These are phyloP conservation scores for Drosophila santomea DNA, from an alignment of 1,140 invertebrate genomes.

Conservation along the genomic window DNA sequence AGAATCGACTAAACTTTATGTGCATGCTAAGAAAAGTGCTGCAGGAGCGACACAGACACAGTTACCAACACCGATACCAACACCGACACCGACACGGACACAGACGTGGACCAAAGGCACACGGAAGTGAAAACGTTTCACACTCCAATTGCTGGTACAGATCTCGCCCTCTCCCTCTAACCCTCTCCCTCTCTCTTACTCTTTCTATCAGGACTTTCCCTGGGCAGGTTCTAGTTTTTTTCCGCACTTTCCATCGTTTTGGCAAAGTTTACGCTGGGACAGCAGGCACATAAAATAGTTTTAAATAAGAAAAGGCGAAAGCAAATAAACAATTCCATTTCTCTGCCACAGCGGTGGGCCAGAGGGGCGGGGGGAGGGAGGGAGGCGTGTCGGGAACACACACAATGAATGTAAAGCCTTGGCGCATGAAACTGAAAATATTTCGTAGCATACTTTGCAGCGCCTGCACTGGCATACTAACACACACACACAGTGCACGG, in stretches of 20 bases:
- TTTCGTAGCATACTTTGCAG: conserved; percentile 76
- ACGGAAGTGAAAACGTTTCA: conserved; percentile 82
- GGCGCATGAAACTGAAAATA: conserved; percentile 81
- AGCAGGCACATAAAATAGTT: conserved; percentile 82
- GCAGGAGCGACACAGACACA: conserved; percentile 25
- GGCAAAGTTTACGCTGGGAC: conserved; percentile 75
- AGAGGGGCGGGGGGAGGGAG: not conserved
- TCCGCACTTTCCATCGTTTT: conserved; percentile 54
- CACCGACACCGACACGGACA: not conserved
- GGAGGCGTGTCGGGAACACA: conserved; percentile 53
- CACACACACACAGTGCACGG: conserved; percentile 34
- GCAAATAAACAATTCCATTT: conserved; percentile 83
- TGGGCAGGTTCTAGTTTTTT: conserved; percentile 16
- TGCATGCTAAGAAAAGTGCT: conserved; percentile 75
- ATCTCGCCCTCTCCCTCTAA: not conserved
- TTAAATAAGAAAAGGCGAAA: conserved; percentile 82
- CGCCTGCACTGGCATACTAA: conserved; percentile 70
- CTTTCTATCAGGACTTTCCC: conserved; percentile 11
- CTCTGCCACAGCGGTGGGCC: conserved; percentile 35
- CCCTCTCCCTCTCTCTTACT: not conserved
- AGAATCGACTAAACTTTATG: conserved; percentile 78
- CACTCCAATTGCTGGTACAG: conserved; percentile 73
- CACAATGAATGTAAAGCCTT: conserved; percentile 72
- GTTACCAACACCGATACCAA: no score
- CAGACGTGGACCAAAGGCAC: conserved; percentile 36